Conservation (phyloP, 2,888 invertebrate genomes). For the Lottia scabra region DNA sequence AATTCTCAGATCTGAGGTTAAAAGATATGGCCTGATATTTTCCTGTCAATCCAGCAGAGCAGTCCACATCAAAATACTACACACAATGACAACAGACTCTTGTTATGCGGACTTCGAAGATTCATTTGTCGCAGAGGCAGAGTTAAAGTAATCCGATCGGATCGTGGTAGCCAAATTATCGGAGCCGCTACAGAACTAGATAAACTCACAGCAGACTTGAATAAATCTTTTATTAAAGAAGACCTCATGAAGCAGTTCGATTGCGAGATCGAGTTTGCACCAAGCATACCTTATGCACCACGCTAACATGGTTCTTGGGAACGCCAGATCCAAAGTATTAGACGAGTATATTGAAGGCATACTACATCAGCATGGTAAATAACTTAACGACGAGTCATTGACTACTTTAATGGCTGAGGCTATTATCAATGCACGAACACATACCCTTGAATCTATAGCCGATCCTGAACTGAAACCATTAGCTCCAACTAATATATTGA, state of each 20-base stretch:
- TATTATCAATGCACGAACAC: conserved; percentile 30
- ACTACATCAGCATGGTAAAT: conserved; percentile 13
- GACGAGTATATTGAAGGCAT: conserved; percentile 31
- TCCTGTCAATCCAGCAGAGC: background rate
- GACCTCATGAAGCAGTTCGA: conserved; percentile 20
- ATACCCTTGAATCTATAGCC: conserved; percentile 18
- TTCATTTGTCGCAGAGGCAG: too few species aligned
- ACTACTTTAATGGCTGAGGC: conserved; percentile 31
- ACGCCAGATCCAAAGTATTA: conserved; percentile 39
- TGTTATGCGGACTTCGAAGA: too few species aligned
- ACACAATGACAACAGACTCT: background rate
- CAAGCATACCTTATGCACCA: conserved; percentile 39
- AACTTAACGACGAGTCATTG: conserved; percentile 28
- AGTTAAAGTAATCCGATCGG: conserved; percentile 27
- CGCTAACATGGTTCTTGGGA: too few species aligned
- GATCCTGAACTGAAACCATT: conserved; percentile 16
- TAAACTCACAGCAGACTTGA: conserved; percentile 14
- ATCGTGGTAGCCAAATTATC: conserved; percentile 36
- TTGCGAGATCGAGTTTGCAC: too few species aligned
- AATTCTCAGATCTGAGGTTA: too few species aligned
- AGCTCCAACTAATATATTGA: conserved; percentile 25
- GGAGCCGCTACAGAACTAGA: conserved; percentile 28
- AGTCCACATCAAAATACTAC: background rate
- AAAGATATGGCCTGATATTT: background rate
- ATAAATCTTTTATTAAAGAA: conserved; percentile 14